phyloP scores from a whole-genome alignment of 1,140 invertebrate species.

The Tetragnatha versicolor region DNA sequence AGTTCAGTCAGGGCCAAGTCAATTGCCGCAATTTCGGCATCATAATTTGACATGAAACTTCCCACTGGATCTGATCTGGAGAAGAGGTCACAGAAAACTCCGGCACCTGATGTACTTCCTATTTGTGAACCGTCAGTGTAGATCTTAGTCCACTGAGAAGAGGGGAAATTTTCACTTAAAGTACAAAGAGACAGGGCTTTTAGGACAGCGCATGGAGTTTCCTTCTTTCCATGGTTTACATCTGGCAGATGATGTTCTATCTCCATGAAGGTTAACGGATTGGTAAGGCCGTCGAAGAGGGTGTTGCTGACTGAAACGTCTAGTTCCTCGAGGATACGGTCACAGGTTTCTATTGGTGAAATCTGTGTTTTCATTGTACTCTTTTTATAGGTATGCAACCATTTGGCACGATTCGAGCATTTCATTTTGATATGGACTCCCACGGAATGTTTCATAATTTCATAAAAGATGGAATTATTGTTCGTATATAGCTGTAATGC shows the following conservation, averaged over 20 bases:
- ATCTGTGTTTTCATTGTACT: too few relatives aligned
- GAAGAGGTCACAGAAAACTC: background rate
- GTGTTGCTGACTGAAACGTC: constrained; percentile 1
- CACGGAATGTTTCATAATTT: too few relatives aligned
- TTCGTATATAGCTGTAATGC: background rate
- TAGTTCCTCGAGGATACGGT: background rate
- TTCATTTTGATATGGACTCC: too few relatives aligned
- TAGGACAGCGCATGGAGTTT: too few relatives aligned
- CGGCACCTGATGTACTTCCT: too few relatives aligned
- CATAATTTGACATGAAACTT: background rate
- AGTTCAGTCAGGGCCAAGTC: background rate
- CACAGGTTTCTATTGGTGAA: too few relatives aligned
- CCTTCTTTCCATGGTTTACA: background rate
- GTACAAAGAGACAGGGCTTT: too few relatives aligned
- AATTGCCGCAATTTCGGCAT: background rate
- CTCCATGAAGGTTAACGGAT: background rate
- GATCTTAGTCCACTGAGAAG: too few relatives aligned
- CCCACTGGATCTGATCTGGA: background rate
- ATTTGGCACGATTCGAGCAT: too few relatives aligned
- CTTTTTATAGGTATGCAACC: too few relatives aligned
- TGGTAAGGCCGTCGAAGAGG: constrained; percentile 8
- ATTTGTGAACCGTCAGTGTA: too few relatives aligned
- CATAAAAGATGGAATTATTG: background rate
- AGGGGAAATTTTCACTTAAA: too few relatives aligned
- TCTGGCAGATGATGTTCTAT: background rate